A percentile compares a stretch with the other conserved stretches of the same genome.
phyloP scores from a whole-genome alignment of 2,888 invertebrate genomes.

The Calameuta filiformis region DNA sequence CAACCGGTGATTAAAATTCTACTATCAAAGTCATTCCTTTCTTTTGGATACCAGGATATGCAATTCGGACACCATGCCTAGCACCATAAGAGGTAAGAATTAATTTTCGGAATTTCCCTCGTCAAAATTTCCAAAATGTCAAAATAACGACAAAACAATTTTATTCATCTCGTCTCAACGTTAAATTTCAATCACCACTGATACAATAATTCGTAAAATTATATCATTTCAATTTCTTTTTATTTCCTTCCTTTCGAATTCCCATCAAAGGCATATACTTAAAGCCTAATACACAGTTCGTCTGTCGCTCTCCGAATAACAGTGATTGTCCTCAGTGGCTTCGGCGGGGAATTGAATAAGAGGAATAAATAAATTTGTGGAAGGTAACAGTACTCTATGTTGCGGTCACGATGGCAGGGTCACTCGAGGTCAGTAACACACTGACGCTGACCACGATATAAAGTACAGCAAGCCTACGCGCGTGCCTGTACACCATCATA shows the following conservation, averaged over 20 bases:
- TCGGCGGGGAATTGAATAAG: constrained; percentile 3
- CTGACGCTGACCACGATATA: constrained; percentile 37
- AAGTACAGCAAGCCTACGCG: not conserved
- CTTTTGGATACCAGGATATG: constrained; percentile 61
- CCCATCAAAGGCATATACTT: not conserved
- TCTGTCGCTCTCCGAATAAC: not conserved
- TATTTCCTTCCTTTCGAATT: too few relatives aligned
- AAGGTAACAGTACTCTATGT: constrained; percentile 52
- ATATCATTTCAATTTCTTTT: too few relatives aligned
- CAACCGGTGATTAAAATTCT: constrained; percentile 11
- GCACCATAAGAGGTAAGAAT: constrained; percentile 63
- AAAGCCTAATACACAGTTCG: not conserved
- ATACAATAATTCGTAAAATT: too few relatives aligned
- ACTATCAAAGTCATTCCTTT: constrained; percentile 16
- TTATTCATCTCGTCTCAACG: too few relatives aligned
- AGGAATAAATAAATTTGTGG: constrained; percentile 41
- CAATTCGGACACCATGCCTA: constrained; percentile 62
- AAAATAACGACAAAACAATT: too few relatives aligned
- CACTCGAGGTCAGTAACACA: constrained; percentile 65
- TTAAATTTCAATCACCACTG: not conserved
- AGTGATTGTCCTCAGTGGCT: not conserved
- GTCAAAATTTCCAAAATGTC: too few relatives aligned
- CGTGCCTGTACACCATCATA: not conserved
- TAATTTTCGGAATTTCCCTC: not conserved
- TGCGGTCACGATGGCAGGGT: constrained; percentile 60